These are phyloP conservation scores for Rhea pennata DNA, from an alignment of 2,113 vertebrate species.

Conservation along the genomic window DNA sequence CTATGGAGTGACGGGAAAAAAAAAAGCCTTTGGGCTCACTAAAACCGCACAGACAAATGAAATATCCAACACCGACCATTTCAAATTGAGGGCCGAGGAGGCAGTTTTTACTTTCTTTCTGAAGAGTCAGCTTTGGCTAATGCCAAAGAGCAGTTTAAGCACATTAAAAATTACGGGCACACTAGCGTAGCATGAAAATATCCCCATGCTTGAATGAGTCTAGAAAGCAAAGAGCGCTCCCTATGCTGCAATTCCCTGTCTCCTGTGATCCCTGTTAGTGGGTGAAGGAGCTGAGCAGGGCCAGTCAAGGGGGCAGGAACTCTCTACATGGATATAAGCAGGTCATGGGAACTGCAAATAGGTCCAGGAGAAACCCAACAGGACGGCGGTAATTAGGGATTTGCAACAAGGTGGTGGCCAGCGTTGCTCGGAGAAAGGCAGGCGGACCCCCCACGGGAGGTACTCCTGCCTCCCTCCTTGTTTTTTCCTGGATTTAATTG, in stretches of 20 bases:
- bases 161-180: neutral
- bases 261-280: neutral
- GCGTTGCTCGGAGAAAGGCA: neutral
- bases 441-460: neutral
- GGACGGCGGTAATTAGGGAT: too few species aligned
- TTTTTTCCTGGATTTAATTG: conserved; percentile 49
- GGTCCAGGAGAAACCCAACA: too few species aligned
- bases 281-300: neutral
- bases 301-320: too few species aligned
- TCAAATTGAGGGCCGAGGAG: neutral
- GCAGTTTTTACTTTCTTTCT: neutral
- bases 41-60: neutral
- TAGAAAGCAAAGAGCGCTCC: neutral
- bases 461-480: neutral
- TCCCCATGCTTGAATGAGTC: neutral
- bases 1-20: neutral
- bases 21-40: neutral
- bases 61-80: neutral
- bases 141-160: neutral
- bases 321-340: too few species aligned
- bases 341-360: too few species aligned
- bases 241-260: neutral
- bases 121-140: neutral
- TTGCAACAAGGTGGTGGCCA: too few species aligned
- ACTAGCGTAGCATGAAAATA: neutral